Conservation (phyloP, 1,140 invertebrate species). For the Eufriesea mexicana region DNA sequence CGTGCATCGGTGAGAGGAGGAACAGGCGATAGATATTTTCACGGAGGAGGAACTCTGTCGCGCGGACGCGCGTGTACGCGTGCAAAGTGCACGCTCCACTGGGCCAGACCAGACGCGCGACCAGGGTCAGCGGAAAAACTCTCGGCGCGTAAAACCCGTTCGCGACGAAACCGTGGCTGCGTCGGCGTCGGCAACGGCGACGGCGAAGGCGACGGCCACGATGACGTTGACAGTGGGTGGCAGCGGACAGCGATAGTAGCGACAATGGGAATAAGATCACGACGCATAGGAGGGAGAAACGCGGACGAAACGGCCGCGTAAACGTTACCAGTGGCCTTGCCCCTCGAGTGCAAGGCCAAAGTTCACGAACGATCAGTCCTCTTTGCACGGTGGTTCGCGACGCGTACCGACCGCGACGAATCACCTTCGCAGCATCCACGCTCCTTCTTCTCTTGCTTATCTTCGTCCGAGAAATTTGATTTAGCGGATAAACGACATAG, state of each 20-base stretch:
- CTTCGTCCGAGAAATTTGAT: neutral
- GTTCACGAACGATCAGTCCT: slow-evolving; percentile 67
- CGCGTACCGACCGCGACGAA: slow-evolving; percentile 6
- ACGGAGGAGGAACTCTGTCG: too few species aligned
- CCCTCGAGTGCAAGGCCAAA: slow-evolving; percentile 71
- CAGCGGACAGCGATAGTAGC: neutral
- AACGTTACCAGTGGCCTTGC: slow-evolving; percentile 68
- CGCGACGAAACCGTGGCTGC: slow-evolving; percentile 42
- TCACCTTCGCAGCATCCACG: neutral
- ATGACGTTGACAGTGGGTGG: too few species aligned
- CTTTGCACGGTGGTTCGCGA: slow-evolving; percentile 22
- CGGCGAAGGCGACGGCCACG: neutral
- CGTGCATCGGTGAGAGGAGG: too few species aligned
- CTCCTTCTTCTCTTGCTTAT: too few species aligned
- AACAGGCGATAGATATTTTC: too few species aligned
- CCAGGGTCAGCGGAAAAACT: slow-evolving; percentile 61
- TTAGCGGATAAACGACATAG: neutral
- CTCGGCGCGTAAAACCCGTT: slow-evolving; percentile 57
- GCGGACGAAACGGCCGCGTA: slow-evolving; percentile 8
- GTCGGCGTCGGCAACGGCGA: too few species aligned
- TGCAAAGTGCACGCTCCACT: slow-evolving; percentile 62
- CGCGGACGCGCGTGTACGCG: neutral
- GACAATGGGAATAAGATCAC: slow-evolving; percentile 3
- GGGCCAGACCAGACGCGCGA: slow-evolving; percentile 70
- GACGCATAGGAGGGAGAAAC: neutral